phyloP scores from a whole-genome alignment of 2,113 vertebrate genomes.

The Capreolus pygargus region DNA sequence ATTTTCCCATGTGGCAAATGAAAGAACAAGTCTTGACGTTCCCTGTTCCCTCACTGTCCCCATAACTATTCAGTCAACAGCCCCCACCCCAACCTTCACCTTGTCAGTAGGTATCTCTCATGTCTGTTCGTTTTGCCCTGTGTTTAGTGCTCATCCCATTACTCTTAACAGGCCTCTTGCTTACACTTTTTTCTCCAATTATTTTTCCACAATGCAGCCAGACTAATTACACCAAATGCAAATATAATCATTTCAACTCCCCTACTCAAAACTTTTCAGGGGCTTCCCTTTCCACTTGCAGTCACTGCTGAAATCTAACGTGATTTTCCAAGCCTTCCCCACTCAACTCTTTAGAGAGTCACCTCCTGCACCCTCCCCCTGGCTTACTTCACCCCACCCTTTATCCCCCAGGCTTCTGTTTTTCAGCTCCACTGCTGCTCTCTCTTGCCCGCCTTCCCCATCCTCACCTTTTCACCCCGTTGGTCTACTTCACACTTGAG shows the following conservation, averaged over 20 bases:
- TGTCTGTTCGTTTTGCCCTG: background rate
- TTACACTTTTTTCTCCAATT: background rate
- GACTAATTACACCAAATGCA: background rate
- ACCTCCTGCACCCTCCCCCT: background rate
- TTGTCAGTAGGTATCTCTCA: background rate
- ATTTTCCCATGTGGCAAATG: background rate
- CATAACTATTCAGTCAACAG: background rate
- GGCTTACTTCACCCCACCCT: background rate
- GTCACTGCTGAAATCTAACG: background rate
- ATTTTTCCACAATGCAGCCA: background rate
- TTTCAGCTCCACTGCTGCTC: background rate
- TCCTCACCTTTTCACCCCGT: background rate
- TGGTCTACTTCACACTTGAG: background rate
- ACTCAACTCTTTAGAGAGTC: background rate
- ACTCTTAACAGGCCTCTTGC: background rate
- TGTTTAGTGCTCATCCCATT: background rate
- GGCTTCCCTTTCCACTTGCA: background rate
- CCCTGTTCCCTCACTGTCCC: background rate
- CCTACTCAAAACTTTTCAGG: background rate
- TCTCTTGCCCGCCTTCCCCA: background rate
- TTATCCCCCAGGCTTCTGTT: background rate
- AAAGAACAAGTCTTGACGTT: background rate
- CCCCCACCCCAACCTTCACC: background rate
- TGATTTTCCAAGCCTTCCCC: background rate
- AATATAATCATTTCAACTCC: background rate